phyloP scores from a whole-genome alignment of 2,888 invertebrate genomes.

The Isotomurus palustris region DNA sequence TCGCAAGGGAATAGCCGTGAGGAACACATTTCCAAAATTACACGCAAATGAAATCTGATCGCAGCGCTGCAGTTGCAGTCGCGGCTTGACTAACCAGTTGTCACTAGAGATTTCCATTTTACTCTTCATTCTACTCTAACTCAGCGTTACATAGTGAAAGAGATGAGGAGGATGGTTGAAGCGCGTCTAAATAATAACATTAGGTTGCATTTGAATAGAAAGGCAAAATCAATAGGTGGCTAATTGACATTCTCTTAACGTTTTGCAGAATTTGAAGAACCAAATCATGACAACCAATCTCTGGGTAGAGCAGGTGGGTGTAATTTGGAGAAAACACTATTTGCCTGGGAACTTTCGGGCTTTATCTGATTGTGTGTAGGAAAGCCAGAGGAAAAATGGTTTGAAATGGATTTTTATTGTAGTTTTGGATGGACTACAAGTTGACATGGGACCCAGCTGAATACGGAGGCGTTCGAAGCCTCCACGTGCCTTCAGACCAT shows the following conservation, averaged over 20 bases:
- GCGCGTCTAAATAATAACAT: too few species aligned
- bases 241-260: constrained; percentile 25
- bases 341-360: not conserved
- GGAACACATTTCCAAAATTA: too few species aligned
- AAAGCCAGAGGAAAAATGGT: not conserved
- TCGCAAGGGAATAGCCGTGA: too few species aligned
- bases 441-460: constrained; percentile 76
- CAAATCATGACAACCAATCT: constrained; percentile 65
- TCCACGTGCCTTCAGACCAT: constrained; percentile 79
- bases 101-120: too few species aligned
- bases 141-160: too few species aligned
- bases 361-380: not conserved
- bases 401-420: constrained; percentile 47
- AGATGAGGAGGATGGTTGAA: too few species aligned
- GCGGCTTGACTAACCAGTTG: too few species aligned
- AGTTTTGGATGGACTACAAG: constrained; percentile 85
- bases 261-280: constrained; percentile 62
- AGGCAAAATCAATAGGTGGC: not conserved
- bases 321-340: not conserved
- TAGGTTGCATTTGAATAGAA: too few species aligned
- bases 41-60: too few species aligned
- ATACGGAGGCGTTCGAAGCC: constrained; percentile 77
- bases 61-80: too few species aligned
- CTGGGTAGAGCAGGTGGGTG: constrained; percentile 56
- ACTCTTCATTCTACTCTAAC: too few species aligned